Conservation (phyloP, 2,113 vertebrate genomes). For the Setophaga kirtlandii region DNA sequence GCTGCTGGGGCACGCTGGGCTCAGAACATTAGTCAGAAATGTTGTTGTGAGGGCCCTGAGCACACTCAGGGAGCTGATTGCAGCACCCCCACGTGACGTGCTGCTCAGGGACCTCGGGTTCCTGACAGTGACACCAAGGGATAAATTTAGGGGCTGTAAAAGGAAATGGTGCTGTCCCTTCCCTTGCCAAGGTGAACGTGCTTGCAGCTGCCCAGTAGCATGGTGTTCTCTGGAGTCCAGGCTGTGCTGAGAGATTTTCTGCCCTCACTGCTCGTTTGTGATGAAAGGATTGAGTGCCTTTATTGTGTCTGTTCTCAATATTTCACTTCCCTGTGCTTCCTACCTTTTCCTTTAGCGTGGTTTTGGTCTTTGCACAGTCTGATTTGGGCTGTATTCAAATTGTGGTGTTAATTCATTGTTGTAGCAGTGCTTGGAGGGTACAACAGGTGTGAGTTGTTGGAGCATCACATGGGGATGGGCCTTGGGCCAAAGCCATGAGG, state of each 20-base stretch:
- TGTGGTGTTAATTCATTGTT: neutral
- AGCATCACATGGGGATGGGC: neutral
- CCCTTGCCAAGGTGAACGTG: neutral
- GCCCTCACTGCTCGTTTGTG: neutral
- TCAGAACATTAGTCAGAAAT: neutral
- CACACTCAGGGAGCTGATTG: neutral
- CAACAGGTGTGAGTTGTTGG: neutral
- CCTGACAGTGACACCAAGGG: neutral
- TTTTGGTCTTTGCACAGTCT: neutral
- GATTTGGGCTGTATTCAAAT: neutral
- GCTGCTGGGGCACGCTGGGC: neutral
- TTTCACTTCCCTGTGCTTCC: too few relatives aligned
- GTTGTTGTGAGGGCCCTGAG: neutral
- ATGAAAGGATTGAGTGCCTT: neutral
- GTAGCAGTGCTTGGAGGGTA: neutral
- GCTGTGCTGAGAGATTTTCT: neutral
- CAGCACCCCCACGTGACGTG: neutral
- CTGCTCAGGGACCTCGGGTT: neutral
- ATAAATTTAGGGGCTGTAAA: constrained; percentile 15
- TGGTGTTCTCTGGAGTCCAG: neutral
- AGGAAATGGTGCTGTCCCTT: neutral
- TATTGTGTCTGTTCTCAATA: neutral
- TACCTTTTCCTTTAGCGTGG: neutral
- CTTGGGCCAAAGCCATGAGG: neutral
- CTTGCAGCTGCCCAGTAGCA: neutral